Evolutionary conservation across 2,797 vertebrate genomes (phyloP).

Genomic region (Miichthys miiuy): DNA sequence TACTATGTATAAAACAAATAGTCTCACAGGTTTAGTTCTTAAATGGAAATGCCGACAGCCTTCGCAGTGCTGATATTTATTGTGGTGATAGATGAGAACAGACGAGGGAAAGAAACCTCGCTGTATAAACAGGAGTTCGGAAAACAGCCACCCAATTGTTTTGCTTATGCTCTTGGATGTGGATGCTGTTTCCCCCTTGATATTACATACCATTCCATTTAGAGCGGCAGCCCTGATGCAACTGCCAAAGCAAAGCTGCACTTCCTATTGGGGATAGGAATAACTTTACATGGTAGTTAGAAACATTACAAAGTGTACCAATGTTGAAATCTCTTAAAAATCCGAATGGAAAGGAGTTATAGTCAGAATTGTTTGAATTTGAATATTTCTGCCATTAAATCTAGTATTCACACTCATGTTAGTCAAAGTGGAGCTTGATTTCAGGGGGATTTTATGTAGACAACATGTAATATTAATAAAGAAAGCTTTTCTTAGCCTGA

Average conservation of each 20-base stretch:
- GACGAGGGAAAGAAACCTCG: constrained; percentile 46
- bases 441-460: not conserved
- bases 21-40: constrained; percentile 65
- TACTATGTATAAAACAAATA: constrained; percentile 46
- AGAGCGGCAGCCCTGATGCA: constrained; percentile 80
- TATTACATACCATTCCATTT: constrained; percentile 95
- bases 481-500: constrained; percentile 16
- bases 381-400: not conserved
- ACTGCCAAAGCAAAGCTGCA: constrained; percentile 62
- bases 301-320: constrained; percentile 32
- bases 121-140: constrained; percentile 77
- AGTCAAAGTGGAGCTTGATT: not conserved
- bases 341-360: not conserved
- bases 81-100: constrained; percentile 57
- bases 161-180: constrained; percentile 81
- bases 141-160: constrained; percentile 84
- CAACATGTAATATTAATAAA: not conserved
- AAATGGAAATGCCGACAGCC: constrained; percentile 80
- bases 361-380: not conserved
- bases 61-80: constrained; percentile 39
- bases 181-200: constrained; percentile 82
- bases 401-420: constrained; percentile 2
- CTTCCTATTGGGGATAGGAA: constrained; percentile 79
- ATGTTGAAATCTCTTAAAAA: constrained; percentile 30
- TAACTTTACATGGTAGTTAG: constrained; percentile 41